phyloP scores from a whole-genome alignment of 2,888 invertebrate species.

The Leptopilina myrica region DNA sequence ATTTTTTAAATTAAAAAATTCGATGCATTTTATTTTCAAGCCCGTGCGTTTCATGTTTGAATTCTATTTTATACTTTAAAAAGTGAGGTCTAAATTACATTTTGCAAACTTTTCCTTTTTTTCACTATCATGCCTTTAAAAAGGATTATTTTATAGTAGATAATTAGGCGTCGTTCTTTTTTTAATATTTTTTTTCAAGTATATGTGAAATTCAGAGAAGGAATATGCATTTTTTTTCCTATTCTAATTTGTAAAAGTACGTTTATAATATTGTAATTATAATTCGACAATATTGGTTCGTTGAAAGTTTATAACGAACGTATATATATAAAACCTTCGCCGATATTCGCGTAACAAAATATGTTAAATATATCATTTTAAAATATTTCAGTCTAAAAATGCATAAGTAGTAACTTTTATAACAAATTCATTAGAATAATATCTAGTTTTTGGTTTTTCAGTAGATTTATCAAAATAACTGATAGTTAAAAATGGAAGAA shows the following conservation, averaged over 20 bases:
- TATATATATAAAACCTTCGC: conserved; percentile 11
- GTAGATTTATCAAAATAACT: not conserved
- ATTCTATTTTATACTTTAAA: conserved; percentile 7
- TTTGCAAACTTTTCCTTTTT: not conserved
- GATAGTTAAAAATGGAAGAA: not conserved
- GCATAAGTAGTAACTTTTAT: conserved; percentile 5
- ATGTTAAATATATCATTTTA: conserved; percentile 20
- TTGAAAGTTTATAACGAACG: not conserved
- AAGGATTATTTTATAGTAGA: not conserved
- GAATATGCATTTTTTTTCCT: not conserved
- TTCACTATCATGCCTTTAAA: conserved; percentile 3
- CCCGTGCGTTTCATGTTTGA: conserved; percentile 16
- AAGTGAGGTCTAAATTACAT: conserved; percentile 7
- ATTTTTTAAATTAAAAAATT: not conserved
- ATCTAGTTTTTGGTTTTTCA: not conserved
- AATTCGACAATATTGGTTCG: conserved; percentile 5
- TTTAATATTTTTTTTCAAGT: not conserved
- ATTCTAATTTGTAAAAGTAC: conserved; percentile 10
- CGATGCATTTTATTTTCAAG: conserved; percentile 20
- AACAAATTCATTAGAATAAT: not conserved
- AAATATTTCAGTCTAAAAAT: conserved; percentile 27
- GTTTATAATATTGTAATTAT: not conserved
- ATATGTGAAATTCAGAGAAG: conserved; percentile 13
- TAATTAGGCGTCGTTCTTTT: conserved; percentile 5
- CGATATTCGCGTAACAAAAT: conserved; percentile 20